These are phyloP conservation scores for Drosophila quasianomalipes DNA, from an alignment of 2,888 invertebrate species.

Conservation along the genomic window DNA sequence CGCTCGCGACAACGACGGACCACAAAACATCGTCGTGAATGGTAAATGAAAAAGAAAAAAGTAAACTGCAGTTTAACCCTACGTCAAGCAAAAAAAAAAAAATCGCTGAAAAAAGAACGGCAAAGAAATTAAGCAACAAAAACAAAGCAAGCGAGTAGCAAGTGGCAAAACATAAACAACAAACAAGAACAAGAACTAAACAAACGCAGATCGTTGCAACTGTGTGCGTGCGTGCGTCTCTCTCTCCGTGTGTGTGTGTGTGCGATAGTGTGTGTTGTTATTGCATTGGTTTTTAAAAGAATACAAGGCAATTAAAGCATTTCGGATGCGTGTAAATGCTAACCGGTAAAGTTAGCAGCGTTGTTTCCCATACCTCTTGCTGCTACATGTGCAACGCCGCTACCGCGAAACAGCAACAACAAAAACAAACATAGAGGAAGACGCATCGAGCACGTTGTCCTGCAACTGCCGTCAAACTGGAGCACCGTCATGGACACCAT, in stretches of 20 bases:
- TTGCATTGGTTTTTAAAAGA: conserved; percentile 57
- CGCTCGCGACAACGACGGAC: conserved; percentile 63
- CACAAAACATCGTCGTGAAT: conserved; percentile 76
- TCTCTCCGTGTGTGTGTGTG: conserved; percentile 19
- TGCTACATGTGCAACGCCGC: conserved; percentile 33
- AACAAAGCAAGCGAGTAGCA: conserved; percentile 65
- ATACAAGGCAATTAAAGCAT: conserved; percentile 54
- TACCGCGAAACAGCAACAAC: conserved; percentile 23
- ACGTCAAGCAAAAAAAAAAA: conserved; percentile 54
- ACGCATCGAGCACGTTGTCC: conserved; percentile 69
- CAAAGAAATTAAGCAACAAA: conserved; percentile 72
- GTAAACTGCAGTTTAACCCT: conserved; percentile 70
- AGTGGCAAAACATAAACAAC: conserved; percentile 79
- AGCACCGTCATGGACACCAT: conserved; percentile 84
- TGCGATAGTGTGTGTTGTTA: conserved; percentile 48
- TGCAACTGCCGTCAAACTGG: conserved; percentile 57
- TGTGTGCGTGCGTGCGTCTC: conserved; percentile 37
- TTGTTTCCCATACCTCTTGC: conserved; percentile 21
- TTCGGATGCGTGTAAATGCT: conserved; percentile 55
- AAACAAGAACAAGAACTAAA: conserved; percentile 56
- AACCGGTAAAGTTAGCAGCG: conserved; percentile 67
- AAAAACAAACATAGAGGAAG: conserved; percentile 30
- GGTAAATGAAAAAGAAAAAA: conserved; percentile 63
- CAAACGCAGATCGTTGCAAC: conserved; percentile 54
- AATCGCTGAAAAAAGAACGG: conserved; percentile 31